Evolutionary conservation across 1,140 invertebrate genomes (phyloP).

Genomic region (Drosophila auraria): DNA sequence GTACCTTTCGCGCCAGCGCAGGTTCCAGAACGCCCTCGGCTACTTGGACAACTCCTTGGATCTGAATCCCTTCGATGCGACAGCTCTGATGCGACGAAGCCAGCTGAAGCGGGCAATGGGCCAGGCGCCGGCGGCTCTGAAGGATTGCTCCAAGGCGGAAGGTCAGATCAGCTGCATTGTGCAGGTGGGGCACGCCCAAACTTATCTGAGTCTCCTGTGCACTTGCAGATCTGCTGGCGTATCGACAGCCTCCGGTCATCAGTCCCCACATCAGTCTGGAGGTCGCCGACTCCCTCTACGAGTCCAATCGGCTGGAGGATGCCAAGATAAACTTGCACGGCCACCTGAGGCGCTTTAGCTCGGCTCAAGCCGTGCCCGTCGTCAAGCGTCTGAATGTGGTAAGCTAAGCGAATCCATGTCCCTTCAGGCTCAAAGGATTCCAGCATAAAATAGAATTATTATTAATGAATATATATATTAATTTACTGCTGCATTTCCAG

Average conservation of each 20-base stretch:
- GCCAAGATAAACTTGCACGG: constrained; percentile 50
- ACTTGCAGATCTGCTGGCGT: constrained; percentile 21
- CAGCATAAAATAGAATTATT: too few relatives aligned
- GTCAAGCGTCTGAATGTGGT: constrained; percentile 57
- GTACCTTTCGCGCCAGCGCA: constrained; percentile 33
- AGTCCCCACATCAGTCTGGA: constrained; percentile 38
- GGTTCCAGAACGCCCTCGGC: constrained; percentile 17
- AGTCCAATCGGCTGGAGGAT: constrained; percentile 69
- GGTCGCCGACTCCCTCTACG: constrained; percentile 62
- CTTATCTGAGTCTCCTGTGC: not conserved
- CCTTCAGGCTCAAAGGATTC: not conserved
- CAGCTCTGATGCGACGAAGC: constrained; percentile 47
- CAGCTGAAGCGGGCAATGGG: constrained; percentile 44
- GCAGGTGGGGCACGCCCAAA: not conserved
- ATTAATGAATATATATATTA: not conserved
- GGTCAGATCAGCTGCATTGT: constrained; percentile 21
- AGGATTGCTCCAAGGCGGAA: constrained; percentile 53
- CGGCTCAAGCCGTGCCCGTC: constrained; percentile 30
- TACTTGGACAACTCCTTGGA: constrained; percentile 55
- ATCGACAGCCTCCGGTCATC: not conserved
- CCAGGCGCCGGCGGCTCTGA: constrained; percentile 44
- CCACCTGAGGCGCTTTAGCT: constrained; percentile 21
- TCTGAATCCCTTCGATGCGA: constrained; percentile 11
- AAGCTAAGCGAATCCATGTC: not conserved
- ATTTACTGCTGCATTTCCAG: constrained; percentile 4